Evolutionary conservation across 2,113 vertebrate species (phyloP).

Genomic region (Mustela nigripes): DNA sequence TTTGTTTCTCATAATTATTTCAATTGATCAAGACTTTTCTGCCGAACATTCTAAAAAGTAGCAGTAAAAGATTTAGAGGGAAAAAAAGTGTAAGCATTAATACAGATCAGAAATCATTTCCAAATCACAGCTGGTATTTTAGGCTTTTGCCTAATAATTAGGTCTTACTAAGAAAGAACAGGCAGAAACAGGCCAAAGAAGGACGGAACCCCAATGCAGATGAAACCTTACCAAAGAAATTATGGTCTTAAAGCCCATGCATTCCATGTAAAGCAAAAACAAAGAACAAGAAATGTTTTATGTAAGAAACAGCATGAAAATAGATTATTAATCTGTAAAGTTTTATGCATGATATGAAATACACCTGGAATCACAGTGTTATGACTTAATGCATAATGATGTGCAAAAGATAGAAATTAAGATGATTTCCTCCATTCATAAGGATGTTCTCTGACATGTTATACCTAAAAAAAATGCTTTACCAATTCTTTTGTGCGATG

Average conservation of each 20-base stretch:
- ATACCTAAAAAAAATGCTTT: slow-evolving; percentile 33
- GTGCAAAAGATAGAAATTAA: slow-evolving; percentile 72
- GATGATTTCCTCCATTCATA: slow-evolving; percentile 37
- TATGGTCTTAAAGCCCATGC: slow-evolving; percentile 95
- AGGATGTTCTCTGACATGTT: slow-evolving; percentile 35
- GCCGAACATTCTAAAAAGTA: slow-evolving; percentile 48
- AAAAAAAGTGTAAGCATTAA: not conserved
- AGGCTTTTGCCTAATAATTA: slow-evolving; percentile 55
- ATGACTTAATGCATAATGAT: slow-evolving; percentile 77
- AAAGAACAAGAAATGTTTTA: slow-evolving; percentile 90
- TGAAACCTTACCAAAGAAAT: slow-evolving; percentile 96
- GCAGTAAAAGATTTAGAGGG: not conserved
- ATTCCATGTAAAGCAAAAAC: slow-evolving; percentile 92
- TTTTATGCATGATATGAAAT: slow-evolving; percentile 82
- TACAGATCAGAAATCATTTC: slow-evolving; percentile 28
- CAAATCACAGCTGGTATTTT: slow-evolving; percentile 43
- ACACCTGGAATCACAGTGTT: slow-evolving; percentile 76
- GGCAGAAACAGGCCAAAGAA: slow-evolving; percentile 54
- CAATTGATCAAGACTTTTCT: slow-evolving; percentile 57
- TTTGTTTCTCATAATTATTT: slow-evolving; percentile 48
- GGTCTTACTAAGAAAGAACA: slow-evolving; percentile 55
- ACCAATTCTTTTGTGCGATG: slow-evolving; percentile 20
- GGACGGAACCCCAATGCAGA: slow-evolving; percentile 87
- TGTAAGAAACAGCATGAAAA: slow-evolving; percentile 86
- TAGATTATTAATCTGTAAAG: slow-evolving; percentile 77